Conservation (phyloP, 2,888 invertebrate species). For the Chironomus tentans region DNA sequence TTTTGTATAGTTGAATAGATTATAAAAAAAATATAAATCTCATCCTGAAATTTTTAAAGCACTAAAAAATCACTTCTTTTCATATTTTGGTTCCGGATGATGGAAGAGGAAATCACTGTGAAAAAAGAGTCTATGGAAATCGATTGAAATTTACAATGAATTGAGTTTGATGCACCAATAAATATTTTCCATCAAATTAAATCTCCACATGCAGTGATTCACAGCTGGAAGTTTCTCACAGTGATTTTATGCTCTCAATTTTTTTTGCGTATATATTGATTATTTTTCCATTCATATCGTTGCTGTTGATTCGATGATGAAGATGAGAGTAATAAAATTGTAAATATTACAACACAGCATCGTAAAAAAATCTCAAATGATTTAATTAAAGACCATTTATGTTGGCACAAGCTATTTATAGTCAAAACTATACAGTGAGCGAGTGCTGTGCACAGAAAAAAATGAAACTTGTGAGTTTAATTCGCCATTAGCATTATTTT, state of each 20-base stretch:
- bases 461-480: background rate
- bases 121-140: background rate
- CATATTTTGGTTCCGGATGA: no score
- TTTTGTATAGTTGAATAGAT: no score
- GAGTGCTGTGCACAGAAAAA: background rate
- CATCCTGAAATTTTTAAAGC: no score
- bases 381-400: constrained; percentile 16
- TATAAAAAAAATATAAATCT: no score
- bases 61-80: no score
- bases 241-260: constrained; percentile 7
- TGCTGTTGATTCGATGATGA: no score
- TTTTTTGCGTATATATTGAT: background rate
- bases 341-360: no score
- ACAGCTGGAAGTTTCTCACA: constrained; percentile 16
- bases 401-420: background rate
- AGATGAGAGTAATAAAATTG: no score
- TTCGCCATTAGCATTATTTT: background rate
- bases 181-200: constrained; percentile 24
- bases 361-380: background rate
- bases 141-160: background rate
- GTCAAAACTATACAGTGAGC: no score
- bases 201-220: background rate
- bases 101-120: background rate
- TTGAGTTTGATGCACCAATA: constrained; percentile 15
- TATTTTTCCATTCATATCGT: background rate